Percentiles rank a stretch among this genome's conserved stretches.
Conservation (phyloP, 2,888 invertebrate genomes). For the Serripes groenlandicus region DNA sequence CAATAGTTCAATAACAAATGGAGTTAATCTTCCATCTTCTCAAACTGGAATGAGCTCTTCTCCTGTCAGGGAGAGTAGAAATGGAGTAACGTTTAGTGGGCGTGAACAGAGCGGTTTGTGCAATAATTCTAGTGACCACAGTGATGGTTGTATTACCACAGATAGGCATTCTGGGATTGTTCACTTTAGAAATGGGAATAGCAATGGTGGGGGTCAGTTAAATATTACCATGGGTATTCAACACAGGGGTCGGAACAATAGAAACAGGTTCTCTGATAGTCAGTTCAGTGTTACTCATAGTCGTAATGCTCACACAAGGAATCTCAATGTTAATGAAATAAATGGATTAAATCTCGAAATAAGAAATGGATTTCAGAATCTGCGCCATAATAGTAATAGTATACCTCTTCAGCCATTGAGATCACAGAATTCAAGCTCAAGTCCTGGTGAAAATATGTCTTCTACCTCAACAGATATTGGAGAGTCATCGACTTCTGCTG, state of each 20-base stretch:
- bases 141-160: conserved; percentile 3
- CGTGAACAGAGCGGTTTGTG: conserved; percentile 4
- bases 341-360: conserved; percentile 57
- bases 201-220: conserved; percentile 31
- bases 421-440: conserved; percentile 17
- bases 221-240: conserved; percentile 60
- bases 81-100: not conserved
- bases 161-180: conserved; percentile 39
- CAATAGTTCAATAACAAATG: not conserved
- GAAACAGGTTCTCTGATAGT: conserved; percentile 54
- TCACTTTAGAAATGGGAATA: conserved; percentile 51
- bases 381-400: conserved; percentile 26
- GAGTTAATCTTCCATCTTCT: not conserved
- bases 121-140: not conserved
- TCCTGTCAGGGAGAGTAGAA: conserved; percentile 7
- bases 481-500: conserved; percentile 62
- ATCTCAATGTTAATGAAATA: conserved; percentile 16
- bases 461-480: conserved; percentile 65
- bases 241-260: conserved; percentile 40
- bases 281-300: conserved; percentile 39
- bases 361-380: conserved; percentile 47
- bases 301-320: conserved; percentile 31
- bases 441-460: conserved; percentile 27
- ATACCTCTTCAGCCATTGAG: conserved; percentile 9
- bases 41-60: conserved; percentile 2